Base-by-base conservation (phyloP, 2,113 vertebrate genomes). In the Turdus rufiventris region DNA sequence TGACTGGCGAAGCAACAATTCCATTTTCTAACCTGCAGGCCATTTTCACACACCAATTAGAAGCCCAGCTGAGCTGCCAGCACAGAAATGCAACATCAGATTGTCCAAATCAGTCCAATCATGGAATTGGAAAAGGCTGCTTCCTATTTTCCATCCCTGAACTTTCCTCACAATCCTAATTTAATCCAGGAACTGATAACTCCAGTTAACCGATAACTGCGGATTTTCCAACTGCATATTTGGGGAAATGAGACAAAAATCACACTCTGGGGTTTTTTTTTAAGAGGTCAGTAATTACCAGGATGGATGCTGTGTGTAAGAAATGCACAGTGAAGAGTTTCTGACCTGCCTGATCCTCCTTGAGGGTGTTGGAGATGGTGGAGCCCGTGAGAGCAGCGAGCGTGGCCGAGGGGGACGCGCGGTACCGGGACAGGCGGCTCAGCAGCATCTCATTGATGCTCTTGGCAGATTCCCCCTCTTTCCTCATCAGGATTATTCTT, bases 371-470 rank as follows among this genome's bases (percentile, higher is more conserved):
- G 94, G 99, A 99, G 97, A 99, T 99, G 72, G 99, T 98, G 34
- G 99, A 99, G 94, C 99, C 99, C 1, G 99, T 99, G 62, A 99
- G 98, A 36, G 99, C 99, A 58, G 99, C 99, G 91, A 99, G 93
- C 3, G 99, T 99, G 48, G 99, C 99, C 4, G 99, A 99, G 1
- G 99, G 99, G 50, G 99, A 99, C 31, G 99, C 99, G 80, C 99
- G 98, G 84, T 99, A 99, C 87, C 99, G 98, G 8, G 99, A 99
- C 86, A 99, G 98, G 95, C 99, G 98, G 91, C 99, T 99, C 97
- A 99, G 98, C 88, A 99, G 99, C 98, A 99, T 99, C 97, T 99
- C 99, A 19, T 99, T 99, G 94, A 99, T 98, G 98, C 99, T 99
- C 97, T 99, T 99, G 42, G 99, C 99, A 82, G 99, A 99, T 92